Percentiles rank a stretch among this genome's conserved stretches.
These are phyloP conservation scores for Ichneumoninae sp. DNA, from an alignment of 2,888 invertebrate genomes.

Conservation along the genomic window DNA sequence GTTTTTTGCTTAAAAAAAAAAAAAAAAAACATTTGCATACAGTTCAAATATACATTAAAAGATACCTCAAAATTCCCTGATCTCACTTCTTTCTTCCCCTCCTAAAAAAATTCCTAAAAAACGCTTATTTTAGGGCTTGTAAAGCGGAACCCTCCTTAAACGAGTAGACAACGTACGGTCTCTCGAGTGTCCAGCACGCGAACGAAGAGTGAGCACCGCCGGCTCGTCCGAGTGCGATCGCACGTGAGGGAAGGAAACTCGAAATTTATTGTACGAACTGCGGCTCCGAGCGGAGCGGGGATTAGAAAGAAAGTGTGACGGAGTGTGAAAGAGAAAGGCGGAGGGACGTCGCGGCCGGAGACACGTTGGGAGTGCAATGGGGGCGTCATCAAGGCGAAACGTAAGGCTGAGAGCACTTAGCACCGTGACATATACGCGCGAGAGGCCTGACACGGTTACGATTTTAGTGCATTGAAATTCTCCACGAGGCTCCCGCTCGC, in stretches of 20 bases:
- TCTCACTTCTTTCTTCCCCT: no score
- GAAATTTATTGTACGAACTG: conserved; percentile 61
- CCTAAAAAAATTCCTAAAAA: no score
- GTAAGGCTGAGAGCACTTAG: conserved; percentile 54
- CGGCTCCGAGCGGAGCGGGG: conserved; percentile 35
- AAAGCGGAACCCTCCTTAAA: no score
- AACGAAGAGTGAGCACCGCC: conserved; percentile 24
- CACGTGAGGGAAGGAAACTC: conserved; percentile 45
- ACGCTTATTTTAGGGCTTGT: no score
- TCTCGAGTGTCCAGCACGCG: conserved; percentile 10
- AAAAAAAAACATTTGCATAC: no score
- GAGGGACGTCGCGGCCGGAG: conserved; percentile 29
- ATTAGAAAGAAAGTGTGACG: conserved; percentile 42
- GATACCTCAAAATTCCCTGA: no score
- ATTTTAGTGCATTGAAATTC: conserved; percentile 50
- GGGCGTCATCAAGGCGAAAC: conserved; percentile 10
- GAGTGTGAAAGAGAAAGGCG: conserved; percentile 3
- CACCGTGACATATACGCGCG: conserved; percentile 41
- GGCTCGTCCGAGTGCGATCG: conserved; percentile 4
- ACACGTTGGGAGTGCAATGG: conserved; percentile 27
- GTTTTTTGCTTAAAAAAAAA: no score
- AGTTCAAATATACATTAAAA: no score
- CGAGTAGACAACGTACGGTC: background rate
- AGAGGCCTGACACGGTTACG: conserved; percentile 48
- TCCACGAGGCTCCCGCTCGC: background rate